Base-by-base conservation (phyloP, 2,113 vertebrate genomes). In the Capreolus pygargus region DNA sequence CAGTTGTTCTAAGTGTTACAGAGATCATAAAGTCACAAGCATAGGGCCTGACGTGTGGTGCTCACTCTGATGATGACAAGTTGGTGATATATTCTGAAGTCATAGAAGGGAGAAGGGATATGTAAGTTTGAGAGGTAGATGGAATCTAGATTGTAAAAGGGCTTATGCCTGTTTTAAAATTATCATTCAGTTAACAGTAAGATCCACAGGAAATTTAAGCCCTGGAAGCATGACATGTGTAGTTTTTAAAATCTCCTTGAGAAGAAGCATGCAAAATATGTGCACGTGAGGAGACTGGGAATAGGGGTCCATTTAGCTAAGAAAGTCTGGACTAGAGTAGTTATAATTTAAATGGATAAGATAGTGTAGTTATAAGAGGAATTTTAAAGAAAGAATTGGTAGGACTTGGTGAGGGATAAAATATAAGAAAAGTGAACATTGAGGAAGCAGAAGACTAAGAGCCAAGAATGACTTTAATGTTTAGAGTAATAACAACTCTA, bases 151-250 rank as follows among this genome's bases (percentile, higher is more conserved):
- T 33, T 70, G 13, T 91, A 33, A 86, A 93, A 81, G 23, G 81
- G 3, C 25, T 91, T 84, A 47, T 88, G 6, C 45, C 30, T 82
- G 57, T 82, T 88, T 93, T 88, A 96, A 67, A 39, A 81, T 93
- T 86, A 83, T 94, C 30, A 76, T 64, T 93, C 27, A 64, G 74
- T 79, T 76, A 83, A 52, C 28, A 70, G 6, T 47, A 86, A 95
- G 27, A 92, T 10, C 43, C 55, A 47, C 61, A 90, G 47, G 85
- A 86, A 94, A 84, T 67, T 93, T 91, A 88, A 95, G 95, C 85
- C 2, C 52, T 88, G 33, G 25, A 61, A n/a, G 55, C 13, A 43
- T 70, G 55, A 54, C 39, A 54, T 67, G 2, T 58, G 5, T 92
- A 95, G 45, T 82, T 93, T 94, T 55, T 39, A 93, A 78, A 52